Conservation (phyloP, 1,140 invertebrate genomes). For the Dendrolimus kikuchii region DNA sequence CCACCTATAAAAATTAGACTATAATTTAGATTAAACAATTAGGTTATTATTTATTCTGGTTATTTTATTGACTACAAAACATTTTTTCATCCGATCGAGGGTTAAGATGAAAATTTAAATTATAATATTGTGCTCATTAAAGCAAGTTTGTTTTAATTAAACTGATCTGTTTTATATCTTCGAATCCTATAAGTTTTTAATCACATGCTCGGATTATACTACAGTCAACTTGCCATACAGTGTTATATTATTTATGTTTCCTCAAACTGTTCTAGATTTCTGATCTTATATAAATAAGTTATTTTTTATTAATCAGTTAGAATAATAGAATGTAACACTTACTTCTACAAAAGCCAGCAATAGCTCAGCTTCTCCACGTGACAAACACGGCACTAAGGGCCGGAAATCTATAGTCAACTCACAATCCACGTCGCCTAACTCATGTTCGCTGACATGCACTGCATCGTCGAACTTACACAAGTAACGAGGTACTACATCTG, state of each 20-base stretch:
- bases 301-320: not conserved
- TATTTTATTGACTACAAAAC: no score
- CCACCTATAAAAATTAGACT: conserved; percentile 66
- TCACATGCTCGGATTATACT: no score
- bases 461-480: conserved; percentile 82
- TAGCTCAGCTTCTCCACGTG: conserved; percentile 80
- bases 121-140: no score
- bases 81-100: no score
- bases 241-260: no score
- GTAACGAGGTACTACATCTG: conserved; percentile 83
- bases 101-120: no score
- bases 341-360: conserved; percentile 82
- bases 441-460: conserved; percentile 84
- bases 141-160: no score
- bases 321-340: not conserved
- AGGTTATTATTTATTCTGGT: no score
- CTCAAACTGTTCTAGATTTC: not conserved
- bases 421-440: conserved; percentile 87
- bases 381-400: conserved; percentile 75
- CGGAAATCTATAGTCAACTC: conserved; percentile 85
- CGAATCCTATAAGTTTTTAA: no score
- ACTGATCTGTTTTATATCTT: no score
- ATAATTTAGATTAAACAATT: not conserved
- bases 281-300: not conserved
- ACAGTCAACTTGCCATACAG: no score